These are phyloP conservation scores for Poeciliopsis retropinna DNA, from an alignment of 2,113 vertebrate genomes.

Conservation along the genomic window DNA sequence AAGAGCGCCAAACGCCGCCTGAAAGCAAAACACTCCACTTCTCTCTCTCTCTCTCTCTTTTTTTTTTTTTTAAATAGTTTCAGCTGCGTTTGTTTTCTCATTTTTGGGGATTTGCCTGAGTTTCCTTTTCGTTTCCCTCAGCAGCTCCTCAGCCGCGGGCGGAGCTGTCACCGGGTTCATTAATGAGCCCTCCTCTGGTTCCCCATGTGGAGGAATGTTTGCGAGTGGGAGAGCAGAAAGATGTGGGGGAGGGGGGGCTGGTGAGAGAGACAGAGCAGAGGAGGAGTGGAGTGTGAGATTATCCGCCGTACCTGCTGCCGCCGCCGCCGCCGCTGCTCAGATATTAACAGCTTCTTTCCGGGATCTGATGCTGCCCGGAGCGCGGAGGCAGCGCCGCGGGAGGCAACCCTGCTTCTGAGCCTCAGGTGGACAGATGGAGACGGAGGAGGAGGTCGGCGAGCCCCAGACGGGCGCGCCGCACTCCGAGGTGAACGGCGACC, in stretches of 20 bases:
- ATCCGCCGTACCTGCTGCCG: constrained; percentile 68
- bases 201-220: constrained; percentile 73
- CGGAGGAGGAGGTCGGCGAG: constrained; percentile 78
- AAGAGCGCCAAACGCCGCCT: not conserved
- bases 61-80: not conserved
- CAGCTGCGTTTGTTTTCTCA: not conserved
- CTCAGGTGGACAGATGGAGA: constrained; percentile 43
- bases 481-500: constrained; percentile 63
- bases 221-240: constrained; percentile 45
- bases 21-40: not conserved
- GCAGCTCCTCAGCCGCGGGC: constrained; percentile 40
- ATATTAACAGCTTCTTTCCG: constrained; percentile 66
- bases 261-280: constrained; percentile 37
- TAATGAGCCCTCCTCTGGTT: constrained; percentile 64
- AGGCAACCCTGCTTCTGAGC: constrained; percentile 48
- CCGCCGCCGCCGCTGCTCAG: constrained; percentile 66
- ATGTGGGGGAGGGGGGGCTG: constrained; percentile 6
- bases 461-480: constrained; percentile 42
- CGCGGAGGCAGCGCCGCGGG: constrained; percentile 58
- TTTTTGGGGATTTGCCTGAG: not conserved
- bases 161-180: constrained; percentile 62
- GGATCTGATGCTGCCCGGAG: constrained; percentile 68
- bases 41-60: not conserved
- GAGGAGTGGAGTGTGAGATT: constrained; percentile 57
- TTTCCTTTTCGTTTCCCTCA: not conserved